These are phyloP conservation scores for Dyspetes luteomarginatus DNA, from an alignment of 2,888 invertebrate genomes.

Conservation along the genomic window DNA sequence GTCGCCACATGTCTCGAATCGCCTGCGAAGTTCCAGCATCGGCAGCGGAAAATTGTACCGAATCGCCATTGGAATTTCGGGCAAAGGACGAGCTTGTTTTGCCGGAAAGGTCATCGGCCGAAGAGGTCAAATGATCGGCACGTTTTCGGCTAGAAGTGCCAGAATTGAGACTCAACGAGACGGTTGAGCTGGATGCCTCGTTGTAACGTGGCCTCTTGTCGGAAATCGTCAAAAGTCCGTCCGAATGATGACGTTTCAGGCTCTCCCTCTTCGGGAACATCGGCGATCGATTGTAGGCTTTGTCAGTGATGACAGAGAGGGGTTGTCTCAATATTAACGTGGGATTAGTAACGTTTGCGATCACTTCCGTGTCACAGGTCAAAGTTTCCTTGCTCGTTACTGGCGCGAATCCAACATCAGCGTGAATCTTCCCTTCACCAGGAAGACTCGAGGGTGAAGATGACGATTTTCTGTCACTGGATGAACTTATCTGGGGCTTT, in stretches of 20 bases:
- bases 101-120: conserved; percentile 73
- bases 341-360: conserved; percentile 38
- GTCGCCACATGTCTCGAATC: conserved; percentile 86
- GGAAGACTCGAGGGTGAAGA: conserved; percentile 59
- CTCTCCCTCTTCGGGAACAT: conserved; percentile 69
- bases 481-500: conserved; percentile 80
- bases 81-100: conserved; percentile 62
- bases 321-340: conserved; percentile 75
- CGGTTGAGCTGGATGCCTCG: conserved; percentile 75
- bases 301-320: conserved; percentile 81
- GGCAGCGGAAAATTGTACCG: conserved; percentile 64
- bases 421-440: conserved; percentile 72
- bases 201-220: conserved; percentile 78
- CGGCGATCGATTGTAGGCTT: conserved; percentile 77
- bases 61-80: conserved; percentile 66
- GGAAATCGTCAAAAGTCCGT: conserved; percentile 78
- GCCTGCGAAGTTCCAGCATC: conserved; percentile 74
- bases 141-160: conserved; percentile 58
- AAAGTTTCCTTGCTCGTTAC: conserved; percentile 61
- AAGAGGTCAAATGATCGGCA: conserved; percentile 66
- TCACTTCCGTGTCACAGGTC: conserved; percentile 38
- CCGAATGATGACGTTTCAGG: conserved; percentile 78
- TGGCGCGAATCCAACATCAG: conserved; percentile 32
- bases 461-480: conserved; percentile 78
- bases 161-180: conserved; percentile 65